phyloP scores from a whole-genome alignment of 2,888 invertebrate genomes.

The Ephialtes manifestator region DNA sequence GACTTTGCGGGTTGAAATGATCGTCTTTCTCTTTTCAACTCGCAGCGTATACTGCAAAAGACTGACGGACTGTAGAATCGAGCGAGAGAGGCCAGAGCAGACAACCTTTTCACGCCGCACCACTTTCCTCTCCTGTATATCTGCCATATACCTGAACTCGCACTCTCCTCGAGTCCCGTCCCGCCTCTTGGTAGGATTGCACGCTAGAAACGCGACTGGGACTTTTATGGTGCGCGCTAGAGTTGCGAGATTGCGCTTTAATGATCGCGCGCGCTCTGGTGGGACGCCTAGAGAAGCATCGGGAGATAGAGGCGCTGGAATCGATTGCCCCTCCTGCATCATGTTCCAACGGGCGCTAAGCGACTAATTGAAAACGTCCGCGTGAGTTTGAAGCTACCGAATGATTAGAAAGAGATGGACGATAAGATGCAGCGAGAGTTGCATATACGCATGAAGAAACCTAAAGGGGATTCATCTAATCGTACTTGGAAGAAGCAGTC shows the following conservation, averaged over 20 bases:
- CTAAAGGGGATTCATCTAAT: conserved; percentile 26
- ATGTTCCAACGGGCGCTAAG: conserved; percentile 32
- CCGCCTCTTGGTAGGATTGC: conserved; percentile 20
- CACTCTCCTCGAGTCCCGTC: not conserved
- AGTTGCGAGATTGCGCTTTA: conserved; percentile 48
- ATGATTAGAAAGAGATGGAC: not conserved
- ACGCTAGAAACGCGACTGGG: conserved; percentile 45
- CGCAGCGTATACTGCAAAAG: conserved; percentile 9
- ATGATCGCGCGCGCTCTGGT: conserved; percentile 48
- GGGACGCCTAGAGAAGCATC: not conserved
- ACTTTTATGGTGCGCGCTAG: conserved; percentile 16
- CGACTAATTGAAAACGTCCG: conserved; percentile 65
- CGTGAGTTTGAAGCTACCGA: conserved; percentile 24
- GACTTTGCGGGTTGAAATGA: conserved; percentile 58
- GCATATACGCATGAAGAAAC: not conserved
- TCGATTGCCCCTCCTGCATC: conserved; percentile 36
- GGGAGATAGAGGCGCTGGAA: conserved; percentile 28
- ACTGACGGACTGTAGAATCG: conserved; percentile 56
- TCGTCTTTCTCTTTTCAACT: conserved; percentile 20
- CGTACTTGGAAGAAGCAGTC: conserved; percentile 2
- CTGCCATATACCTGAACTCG: conserved; percentile 31
- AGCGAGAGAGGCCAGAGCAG: conserved; percentile 20
- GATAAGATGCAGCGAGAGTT: not conserved
- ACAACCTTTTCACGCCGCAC: conserved; percentile 66
- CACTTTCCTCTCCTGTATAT: conserved; percentile 33